Evolutionary conservation across 2,888 invertebrate genomes (phyloP).

Genomic region (Diogma glabrata): DNA sequence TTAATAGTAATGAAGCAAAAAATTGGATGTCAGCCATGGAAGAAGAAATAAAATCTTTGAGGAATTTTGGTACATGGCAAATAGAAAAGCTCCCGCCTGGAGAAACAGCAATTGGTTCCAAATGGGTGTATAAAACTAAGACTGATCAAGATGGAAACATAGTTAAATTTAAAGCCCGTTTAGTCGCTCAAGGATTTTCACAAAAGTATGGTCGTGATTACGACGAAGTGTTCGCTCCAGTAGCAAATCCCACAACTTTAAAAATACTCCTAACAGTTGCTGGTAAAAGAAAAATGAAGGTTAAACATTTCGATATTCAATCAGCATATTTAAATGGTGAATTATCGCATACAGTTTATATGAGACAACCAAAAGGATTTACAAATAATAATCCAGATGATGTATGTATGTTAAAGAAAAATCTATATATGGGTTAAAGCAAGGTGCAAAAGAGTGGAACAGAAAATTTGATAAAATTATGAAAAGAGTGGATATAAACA

Average conservation of each 20-base stretch:
- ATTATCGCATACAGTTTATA: not conserved
- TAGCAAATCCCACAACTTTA: no score
- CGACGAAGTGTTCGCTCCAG: not conserved
- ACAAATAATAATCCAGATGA: no score
- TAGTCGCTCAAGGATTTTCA: not conserved
- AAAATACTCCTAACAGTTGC: not conserved
- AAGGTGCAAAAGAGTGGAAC: no score
- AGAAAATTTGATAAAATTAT: no score
- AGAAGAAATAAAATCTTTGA: no score
- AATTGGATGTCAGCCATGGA: no score
- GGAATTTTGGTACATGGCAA: no score
- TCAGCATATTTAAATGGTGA: not conserved
- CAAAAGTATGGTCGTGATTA: not conserved
- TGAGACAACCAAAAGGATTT: not conserved
- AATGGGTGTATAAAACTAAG: not conserved
- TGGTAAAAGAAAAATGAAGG: not conserved
- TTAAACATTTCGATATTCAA: not conserved
- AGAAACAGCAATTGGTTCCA: not conserved
- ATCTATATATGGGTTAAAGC: no score
- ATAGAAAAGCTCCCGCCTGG: no score
- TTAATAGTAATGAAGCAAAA: not conserved
- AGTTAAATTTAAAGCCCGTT: no score
- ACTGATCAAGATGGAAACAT: not conserved
- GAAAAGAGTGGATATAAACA: no score
- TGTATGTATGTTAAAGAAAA: no score